Evolutionary conservation across 2,888 invertebrate genomes (phyloP), one percentile per base, ranked within the genome.

Genomic region (Drosophila stalkeri): DNA sequence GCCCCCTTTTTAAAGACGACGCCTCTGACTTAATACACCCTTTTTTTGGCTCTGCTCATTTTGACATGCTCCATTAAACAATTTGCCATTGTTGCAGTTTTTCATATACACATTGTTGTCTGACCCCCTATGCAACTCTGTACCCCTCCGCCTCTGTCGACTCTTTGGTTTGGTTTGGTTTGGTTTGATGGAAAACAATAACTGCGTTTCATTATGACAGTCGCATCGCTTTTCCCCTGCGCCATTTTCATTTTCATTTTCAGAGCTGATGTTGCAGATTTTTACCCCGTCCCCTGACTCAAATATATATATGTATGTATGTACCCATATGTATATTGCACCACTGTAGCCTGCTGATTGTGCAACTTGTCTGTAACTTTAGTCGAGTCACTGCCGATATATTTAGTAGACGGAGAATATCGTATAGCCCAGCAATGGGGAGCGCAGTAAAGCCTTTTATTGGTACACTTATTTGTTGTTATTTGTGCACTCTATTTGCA

Each of bases 11-110:
- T 14, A 3, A 12, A 20, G 11, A 5, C 60, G 41, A 47, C 52
- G 68, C 68, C 80, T 54, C 64, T 79, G 76, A 0, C 23, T 56
- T 67, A 69, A 35, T 83, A 72, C 89, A 81, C 75, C 85, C 85
- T 72, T 77, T 81, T 81, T 68, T 59, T 20, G 49, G 55, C 68
- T 61, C 72, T 55, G 66, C 71, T 84, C 77, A 79, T 77, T 85
- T 74, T 75, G 85, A 85, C 75, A 82, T 73, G 85, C 90, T 79
- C 89, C 90, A 87, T 87, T 87, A 87, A 90, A 78, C 75, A 81
- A 90, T 88, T 81, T 79, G 81, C 79, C 89, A 90, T 90, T 87
- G 88, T 86, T 82, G 88, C 78, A 88, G 56, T 75, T 77, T 67
- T 59, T 72, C 76, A 66, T 2, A 44, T 65, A 33, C 27, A 27